Evolutionary conservation across 37 sponge, comb jelly and placozoan genomes (phyloP), one percentile per base, ranked within the genome.

Genomic region (Crambe crambe): DNA sequence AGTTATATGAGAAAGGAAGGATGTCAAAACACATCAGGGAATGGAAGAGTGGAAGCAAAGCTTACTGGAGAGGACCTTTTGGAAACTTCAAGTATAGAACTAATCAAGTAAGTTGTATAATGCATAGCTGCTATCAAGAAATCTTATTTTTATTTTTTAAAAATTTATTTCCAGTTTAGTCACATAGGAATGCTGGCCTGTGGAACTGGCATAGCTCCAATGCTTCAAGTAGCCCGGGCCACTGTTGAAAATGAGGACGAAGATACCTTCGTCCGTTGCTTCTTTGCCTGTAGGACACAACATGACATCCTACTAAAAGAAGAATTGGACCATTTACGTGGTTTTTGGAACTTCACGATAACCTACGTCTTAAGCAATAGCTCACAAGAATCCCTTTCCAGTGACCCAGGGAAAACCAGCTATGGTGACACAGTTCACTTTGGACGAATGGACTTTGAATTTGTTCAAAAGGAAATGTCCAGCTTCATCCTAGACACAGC

Each of bases 191-290:
- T 95, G 92, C 80, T 95, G 58, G 86, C 86, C 2, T 85, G 87
- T 80, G 95, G 95, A 0, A 95, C 92, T 34, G 92, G 95, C 0
- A 75, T 94, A 1, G 85, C 95, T 42, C 95, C 95, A 32, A 84
- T 94, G 91, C 0, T 87, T 15, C 91, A 94, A 42, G 57, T 94
- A 18, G 74, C 77, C 41, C 43, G 86, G 37, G 57, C 32, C 39
- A 40, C 91, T 21, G 63, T 94, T 43, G 86, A 91, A 32, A 90
- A 91, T 41, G 95, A 94, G 31, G 81, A 87, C 3, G 95, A 94
- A 26, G 88, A 84, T 22, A 94, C 95, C 2, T 57, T 68, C 34
- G 4, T 94, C n/a, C 81, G 54, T 34, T 51, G 90, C 22, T 39
- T 94, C 18, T 94, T 88, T 70, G 82, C 74, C 22, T 86, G 76